Conservation (phyloP, 2,888 invertebrate genomes). For the Drosophila subsilvestris region DNA sequence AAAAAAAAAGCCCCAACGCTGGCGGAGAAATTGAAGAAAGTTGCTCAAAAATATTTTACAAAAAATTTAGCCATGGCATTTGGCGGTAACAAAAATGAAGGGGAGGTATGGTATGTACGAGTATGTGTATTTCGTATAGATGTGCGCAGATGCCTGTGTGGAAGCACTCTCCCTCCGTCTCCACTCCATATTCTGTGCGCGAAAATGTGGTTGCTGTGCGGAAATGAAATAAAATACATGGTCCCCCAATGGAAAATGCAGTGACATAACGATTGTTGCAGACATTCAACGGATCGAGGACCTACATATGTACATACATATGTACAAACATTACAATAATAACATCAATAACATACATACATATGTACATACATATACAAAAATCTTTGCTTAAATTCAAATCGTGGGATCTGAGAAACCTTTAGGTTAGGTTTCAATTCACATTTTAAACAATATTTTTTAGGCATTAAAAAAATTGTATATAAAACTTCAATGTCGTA, state of each 20-base stretch:
- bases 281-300: background rate
- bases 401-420: no score
- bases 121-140: constrained; percentile 36
- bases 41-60: constrained; percentile 65
- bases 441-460: no score
- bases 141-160: constrained; percentile 55
- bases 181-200: constrained; percentile 49
- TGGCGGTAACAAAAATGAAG: constrained; percentile 47
- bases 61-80: constrained; percentile 66
- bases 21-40: constrained; percentile 67
- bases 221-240: constrained; percentile 1
- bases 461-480: no score
- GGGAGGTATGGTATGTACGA: constrained; percentile 1
- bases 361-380: no score
- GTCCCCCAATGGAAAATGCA: constrained; percentile 31
- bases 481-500: no score
- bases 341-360: no score
- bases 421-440: no score
- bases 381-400: no score
- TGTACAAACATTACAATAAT: no score
- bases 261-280: background rate
- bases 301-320: background rate
- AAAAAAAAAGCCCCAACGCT: constrained; percentile 51
- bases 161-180: constrained; percentile 21
- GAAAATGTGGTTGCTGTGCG: constrained; percentile 62